phyloP scores from a whole-genome alignment of 2,113 vertebrate genomes.

The Carlito syrichta region DNA sequence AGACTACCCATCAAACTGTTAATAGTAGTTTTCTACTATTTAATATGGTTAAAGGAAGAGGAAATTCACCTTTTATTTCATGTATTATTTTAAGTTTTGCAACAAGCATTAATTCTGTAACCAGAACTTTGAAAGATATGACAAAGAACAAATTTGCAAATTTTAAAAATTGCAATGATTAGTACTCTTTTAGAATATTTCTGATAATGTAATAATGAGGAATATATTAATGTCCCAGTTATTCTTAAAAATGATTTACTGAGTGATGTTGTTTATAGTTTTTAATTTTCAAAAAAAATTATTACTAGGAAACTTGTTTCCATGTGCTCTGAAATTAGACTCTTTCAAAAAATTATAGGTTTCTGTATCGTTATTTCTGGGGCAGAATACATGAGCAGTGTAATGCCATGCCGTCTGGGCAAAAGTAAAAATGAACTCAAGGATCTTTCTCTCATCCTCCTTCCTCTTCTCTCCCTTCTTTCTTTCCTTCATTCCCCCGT shows the following conservation, averaged over 20 bases:
- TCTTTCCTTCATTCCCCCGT: neutral
- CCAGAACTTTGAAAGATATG: neutral
- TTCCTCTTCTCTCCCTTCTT: neutral
- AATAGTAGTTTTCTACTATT: neutral
- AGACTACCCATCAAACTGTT: neutral
- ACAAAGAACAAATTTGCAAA: neutral
- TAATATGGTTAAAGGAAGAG: neutral
- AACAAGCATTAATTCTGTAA: neutral
- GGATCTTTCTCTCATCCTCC: neutral
- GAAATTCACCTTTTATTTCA: neutral
- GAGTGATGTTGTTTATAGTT: neutral
- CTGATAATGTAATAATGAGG: slow-evolving; percentile 17
- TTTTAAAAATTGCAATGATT: neutral
- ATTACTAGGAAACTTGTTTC: neutral
- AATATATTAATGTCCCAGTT: neutral
- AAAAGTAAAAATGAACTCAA: slow-evolving; percentile 19
- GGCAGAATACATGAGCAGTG: neutral
- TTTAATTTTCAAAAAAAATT: slow-evolving; percentile 14
- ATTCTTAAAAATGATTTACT: neutral
- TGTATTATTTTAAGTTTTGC: neutral
- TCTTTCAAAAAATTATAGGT: neutral
- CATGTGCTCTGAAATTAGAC: neutral
- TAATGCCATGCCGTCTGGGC: neutral
- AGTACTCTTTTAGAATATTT: slow-evolving; percentile 6
- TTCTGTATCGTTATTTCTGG: slow-evolving; percentile 4